Base-by-base conservation (phyloP, 2,888 invertebrate species). In the Serripes groenlandicus region DNA sequence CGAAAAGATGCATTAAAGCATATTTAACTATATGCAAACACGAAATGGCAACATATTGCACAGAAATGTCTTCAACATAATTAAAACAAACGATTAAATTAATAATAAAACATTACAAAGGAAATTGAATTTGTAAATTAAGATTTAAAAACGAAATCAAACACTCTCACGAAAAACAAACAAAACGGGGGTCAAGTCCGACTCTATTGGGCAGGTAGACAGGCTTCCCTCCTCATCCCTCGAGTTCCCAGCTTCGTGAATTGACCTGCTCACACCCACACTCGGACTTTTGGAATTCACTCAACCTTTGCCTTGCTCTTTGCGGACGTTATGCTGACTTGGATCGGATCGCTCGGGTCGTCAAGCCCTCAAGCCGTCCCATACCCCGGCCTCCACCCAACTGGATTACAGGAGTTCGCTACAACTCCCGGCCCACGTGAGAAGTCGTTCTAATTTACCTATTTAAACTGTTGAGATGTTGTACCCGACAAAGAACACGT, bases 371-470 rank as follows among this genome's bases (percentile, higher is more conserved):
- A 98, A 97, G 97, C 96, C 97, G 97, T 98, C 97, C 98, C 97
- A 96, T 95, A 96, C 96, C 97, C 95, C 97, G 97, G 98, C 97
- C 98, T 97, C 97, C 97, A 97, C 97, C n/a, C 96, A 97, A 97
- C 98, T 97, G 96, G 98, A 98, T 98, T 98, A 98, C 98, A 98
- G 98, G 97, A 97, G 97, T 96, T 94, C 97, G 98, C 98, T 98
- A 97, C 97, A 89, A 96, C 97, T 97, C 97, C 98, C 98, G 97
- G 98, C 94, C 92, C 49, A 21, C 21, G 49, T 49, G 49, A 49
- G 21, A 15, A 49, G 18, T 21, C 21, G 18, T 21, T 49, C 21
- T 5, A 49, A 49, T 49, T 49, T 49, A 5, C 49, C 18, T 49
- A 49, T 49, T 49, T 49, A 49, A 3, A 49, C n/a, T n/a, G n/a